Conservation (phyloP, 2,797 vertebrate genomes). For the Syngnathus rostellatus region DNA sequence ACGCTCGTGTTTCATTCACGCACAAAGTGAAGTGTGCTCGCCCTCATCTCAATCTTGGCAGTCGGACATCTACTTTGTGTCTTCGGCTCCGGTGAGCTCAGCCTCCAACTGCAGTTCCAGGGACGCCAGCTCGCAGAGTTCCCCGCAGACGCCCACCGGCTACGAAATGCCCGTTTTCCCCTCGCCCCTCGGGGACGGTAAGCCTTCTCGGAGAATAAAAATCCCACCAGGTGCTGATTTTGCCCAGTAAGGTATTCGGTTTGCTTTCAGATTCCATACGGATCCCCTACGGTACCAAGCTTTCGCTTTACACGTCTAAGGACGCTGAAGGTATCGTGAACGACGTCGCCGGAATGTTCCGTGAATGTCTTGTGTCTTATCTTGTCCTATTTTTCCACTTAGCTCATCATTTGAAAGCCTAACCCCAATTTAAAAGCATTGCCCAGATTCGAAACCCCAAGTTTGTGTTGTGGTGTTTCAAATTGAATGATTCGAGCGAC, state of each 20-base stretch:
- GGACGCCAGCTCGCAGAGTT: slow-evolving; percentile 82
- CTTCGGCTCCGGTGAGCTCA: slow-evolving; percentile 76
- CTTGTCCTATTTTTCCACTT: slow-evolving; percentile 6
- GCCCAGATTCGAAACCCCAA: not conserved
- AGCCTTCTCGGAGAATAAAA: slow-evolving; percentile 14
- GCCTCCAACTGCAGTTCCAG: slow-evolving; percentile 84
- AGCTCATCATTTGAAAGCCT: slow-evolving; percentile 9
- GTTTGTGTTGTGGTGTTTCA: not conserved
- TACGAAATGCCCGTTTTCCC: slow-evolving; percentile 82
- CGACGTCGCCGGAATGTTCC: slow-evolving; percentile 66
- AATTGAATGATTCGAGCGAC: slow-evolving; percentile 16
- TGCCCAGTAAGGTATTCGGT: slow-evolving; percentile 1
- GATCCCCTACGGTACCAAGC: slow-evolving; percentile 81
- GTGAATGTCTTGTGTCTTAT: slow-evolving; percentile 59
- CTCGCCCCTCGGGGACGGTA: slow-evolving; percentile 84
- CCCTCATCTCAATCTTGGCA: slow-evolving; percentile 44
- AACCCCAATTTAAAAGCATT: not conserved
- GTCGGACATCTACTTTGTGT: slow-evolving; percentile 97
- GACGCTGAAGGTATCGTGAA: slow-evolving; percentile 75
- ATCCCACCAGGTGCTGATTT: slow-evolving; percentile 16
- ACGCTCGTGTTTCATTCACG: slow-evolving; percentile 33
- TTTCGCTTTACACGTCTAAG: slow-evolving; percentile 81
- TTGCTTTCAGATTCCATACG: slow-evolving; percentile 76
- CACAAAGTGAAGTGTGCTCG: slow-evolving; percentile 6
- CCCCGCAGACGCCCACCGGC: slow-evolving; percentile 84